phyloP scores from a whole-genome alignment of 1,140 invertebrate species.

The Lordiphosa mommai region DNA sequence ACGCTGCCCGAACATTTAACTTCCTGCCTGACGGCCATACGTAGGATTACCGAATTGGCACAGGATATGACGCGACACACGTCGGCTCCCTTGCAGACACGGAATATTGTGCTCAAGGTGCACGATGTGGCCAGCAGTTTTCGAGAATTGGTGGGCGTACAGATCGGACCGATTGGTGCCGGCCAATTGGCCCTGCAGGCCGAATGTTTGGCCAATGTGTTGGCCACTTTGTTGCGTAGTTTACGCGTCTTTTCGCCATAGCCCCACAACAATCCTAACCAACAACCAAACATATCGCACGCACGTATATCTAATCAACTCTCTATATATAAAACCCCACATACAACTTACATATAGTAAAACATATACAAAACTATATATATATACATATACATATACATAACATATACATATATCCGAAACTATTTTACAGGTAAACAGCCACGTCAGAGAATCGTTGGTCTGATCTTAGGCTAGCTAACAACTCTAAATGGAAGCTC shows the following conservation, averaged over 20 bases:
- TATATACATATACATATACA: background rate
- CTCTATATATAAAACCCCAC: constrained; percentile 39
- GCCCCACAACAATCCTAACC: constrained; percentile 25
- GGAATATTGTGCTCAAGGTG: constrained; percentile 89
- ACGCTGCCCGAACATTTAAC: constrained; percentile 84
- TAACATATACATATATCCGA: constrained; percentile 13
- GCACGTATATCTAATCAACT: constrained; percentile 40
- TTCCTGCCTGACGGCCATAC: constrained; percentile 85
- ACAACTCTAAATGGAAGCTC: constrained; percentile 14
- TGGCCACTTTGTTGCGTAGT: constrained; percentile 89
- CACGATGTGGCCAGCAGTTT: constrained; percentile 90
- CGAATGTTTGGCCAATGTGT: constrained; percentile 88
- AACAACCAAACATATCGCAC: constrained; percentile 41
- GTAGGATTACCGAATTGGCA: constrained; percentile 85
- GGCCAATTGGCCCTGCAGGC: constrained; percentile 87
- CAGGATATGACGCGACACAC: constrained; percentile 87
- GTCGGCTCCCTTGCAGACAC: constrained; percentile 87
- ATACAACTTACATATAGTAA: constrained; percentile 48
- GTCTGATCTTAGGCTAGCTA: constrained; percentile 44
- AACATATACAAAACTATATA: constrained; percentile 4
- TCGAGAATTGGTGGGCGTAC: constrained; percentile 84
- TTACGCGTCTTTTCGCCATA: constrained; percentile 89
- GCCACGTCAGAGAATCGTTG: constrained; percentile 63
- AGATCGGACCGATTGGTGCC: constrained; percentile 81
- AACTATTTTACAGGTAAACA: constrained; percentile 70